Conservation (phyloP, 2,888 invertebrate genomes). For the Phasia obesa region DNA sequence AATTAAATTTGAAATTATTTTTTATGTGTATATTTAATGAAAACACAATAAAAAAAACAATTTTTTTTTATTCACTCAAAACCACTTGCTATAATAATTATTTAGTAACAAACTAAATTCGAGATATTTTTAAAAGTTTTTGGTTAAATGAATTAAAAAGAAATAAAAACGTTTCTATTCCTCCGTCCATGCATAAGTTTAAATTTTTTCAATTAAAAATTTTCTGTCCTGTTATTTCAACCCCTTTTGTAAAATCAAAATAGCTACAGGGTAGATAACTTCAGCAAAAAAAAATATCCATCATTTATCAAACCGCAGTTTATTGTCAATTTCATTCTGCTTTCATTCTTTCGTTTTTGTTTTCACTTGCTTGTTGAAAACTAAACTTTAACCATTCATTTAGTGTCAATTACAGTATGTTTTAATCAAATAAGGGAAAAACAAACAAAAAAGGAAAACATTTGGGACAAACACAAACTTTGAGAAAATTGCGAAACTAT, state of each 20-base stretch:
- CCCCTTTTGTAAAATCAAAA: too few relatives aligned
- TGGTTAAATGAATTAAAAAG: too few relatives aligned
- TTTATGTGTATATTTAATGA: neutral
- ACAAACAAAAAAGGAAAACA: neutral
- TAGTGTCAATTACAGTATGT: conserved; percentile 59
- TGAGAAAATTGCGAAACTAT: neutral
- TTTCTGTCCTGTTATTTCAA: neutral
- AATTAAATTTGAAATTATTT: conserved; percentile 15
- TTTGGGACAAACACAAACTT: conserved; percentile 8
- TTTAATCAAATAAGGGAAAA: conserved; percentile 14
- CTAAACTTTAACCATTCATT: conserved; percentile 60
- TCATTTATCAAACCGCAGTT: conserved; percentile 61
- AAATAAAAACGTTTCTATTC: too few relatives aligned
- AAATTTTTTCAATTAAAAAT: too few relatives aligned
- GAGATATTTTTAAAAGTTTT: too few relatives aligned
- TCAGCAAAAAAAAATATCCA: neutral
- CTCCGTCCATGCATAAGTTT: too few relatives aligned
- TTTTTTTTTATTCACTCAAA: neutral
- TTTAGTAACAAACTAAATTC: too few relatives aligned
- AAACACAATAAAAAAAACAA: neutral
- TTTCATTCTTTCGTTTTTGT: conserved; percentile 1
- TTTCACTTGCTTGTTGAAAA: conserved; percentile 39
- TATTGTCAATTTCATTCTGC: conserved; percentile 50
- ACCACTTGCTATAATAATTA: too few relatives aligned
- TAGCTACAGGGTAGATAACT: neutral